Percentiles rank a stretch among this genome's conserved stretches.
These are phyloP conservation scores for Gryllus bimaculatus DNA, from an alignment of 1,140 invertebrate species.

Conservation along the genomic window DNA sequence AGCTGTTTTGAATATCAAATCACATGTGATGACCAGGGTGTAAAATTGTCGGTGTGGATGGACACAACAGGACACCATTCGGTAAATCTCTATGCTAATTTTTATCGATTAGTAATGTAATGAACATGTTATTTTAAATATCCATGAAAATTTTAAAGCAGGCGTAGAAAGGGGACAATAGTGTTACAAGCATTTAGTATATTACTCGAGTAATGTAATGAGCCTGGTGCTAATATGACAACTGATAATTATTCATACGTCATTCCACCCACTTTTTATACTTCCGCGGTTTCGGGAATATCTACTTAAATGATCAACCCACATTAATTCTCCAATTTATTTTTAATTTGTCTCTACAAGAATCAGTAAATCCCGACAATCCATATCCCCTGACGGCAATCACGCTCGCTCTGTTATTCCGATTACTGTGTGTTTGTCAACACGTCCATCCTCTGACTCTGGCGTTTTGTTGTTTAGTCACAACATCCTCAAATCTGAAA, in stretches of 20 bases:
- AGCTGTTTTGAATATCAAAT: slow-evolving; percentile 5
- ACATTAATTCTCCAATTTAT: not conserved
- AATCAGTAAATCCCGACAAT: not conserved
- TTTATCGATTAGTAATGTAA: not conserved
- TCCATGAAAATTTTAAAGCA: not conserved
- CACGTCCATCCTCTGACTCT: too few species aligned
- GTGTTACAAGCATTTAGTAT: not conserved
- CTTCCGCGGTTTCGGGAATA: not conserved
- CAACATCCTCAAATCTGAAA: too few species aligned
- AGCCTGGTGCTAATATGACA: not conserved
- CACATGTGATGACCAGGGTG: not conserved
- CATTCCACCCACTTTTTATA: not conserved
- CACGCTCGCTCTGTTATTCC: not conserved
- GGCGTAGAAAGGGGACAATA: not conserved
- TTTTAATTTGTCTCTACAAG: not conserved
- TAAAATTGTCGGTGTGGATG: slow-evolving; percentile 4
- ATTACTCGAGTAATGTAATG: not conserved
- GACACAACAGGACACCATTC: not conserved
- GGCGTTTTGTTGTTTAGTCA: too few species aligned
- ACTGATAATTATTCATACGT: not conserved
- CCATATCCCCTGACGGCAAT: not conserved
- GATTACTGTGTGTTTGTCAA: too few species aligned
- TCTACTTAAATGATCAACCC: not conserved
- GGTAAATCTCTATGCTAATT: not conserved
- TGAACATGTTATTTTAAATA: not conserved